Evolutionary conservation across 2,113 vertebrate genomes (phyloP).

Genomic region (Galeopterus variegatus): DNA sequence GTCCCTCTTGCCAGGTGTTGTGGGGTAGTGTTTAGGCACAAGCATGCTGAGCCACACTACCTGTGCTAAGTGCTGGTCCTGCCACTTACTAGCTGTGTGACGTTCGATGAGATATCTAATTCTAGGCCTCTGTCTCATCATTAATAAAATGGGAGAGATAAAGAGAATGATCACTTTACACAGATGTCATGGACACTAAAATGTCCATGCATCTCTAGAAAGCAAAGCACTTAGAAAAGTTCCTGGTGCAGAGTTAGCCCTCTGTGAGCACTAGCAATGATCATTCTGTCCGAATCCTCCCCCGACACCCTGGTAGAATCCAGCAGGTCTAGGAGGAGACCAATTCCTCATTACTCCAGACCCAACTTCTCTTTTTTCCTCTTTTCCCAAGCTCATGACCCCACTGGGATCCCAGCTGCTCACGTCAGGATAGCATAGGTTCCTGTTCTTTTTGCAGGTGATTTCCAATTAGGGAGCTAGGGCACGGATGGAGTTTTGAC

Average conservation of each 20-base stretch:
- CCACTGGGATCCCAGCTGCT: neutral
- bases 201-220: neutral
- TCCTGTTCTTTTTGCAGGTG: neutral
- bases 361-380: neutral
- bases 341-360: neutral
- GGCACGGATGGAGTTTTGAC: neutral
- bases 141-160: neutral
- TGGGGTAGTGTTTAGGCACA: neutral
- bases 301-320: neutral
- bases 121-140: neutral
- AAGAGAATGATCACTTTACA: neutral
- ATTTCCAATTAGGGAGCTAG: neutral
- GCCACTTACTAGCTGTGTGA: neutral
- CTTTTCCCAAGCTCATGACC: neutral
- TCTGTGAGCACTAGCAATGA: fast-evolving
- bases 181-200: neutral
- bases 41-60: neutral
- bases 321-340: neutral
- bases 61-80: neutral
- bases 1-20: too few relatives aligned
- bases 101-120: neutral
- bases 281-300: neutral
- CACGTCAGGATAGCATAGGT: too few relatives aligned
- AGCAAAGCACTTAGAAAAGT: neutral
- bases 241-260: neutral